These are phyloP conservation scores for Stenurella melanura DNA, from an alignment of 2,888 invertebrate genomes.

Conservation along the genomic window DNA sequence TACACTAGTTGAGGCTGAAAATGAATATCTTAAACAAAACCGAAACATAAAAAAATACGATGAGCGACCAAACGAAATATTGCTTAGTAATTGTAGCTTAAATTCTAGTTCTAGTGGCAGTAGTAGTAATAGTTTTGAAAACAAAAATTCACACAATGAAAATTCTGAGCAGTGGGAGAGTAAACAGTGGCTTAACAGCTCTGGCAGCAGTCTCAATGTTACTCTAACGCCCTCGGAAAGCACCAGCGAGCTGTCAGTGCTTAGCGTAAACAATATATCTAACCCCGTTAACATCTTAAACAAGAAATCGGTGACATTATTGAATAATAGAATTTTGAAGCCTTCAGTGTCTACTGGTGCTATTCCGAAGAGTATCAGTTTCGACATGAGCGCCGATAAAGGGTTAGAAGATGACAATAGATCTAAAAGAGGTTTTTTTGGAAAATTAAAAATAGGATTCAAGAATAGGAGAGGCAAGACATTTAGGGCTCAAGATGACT, in stretches of 20 bases:
- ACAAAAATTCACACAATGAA: constrained; percentile 62
- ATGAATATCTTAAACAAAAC: constrained; percentile 50
- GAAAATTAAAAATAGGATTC: constrained; percentile 82
- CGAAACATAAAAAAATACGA: constrained; percentile 56
- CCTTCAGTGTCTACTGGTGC: constrained; percentile 83
- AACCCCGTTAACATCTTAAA: constrained; percentile 52
- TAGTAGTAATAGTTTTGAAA: constrained; percentile 73
- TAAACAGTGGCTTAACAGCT: constrained; percentile 69
- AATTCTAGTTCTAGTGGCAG: constrained; percentile 75
- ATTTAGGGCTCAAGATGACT: constrained; percentile 69
- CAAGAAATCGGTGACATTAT: constrained; percentile 48
- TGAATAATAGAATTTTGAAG: constrained; percentile 66
- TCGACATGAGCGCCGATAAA: constrained; percentile 91
- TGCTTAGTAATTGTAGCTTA: constrained; percentile 76
- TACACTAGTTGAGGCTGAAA: constrained; percentile 41
- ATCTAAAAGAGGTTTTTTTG: constrained; percentile 82
- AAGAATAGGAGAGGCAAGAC: constrained; percentile 78
- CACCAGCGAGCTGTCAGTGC: constrained; percentile 67
- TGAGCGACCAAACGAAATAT: constrained; percentile 69
- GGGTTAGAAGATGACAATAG: constrained; percentile 77
- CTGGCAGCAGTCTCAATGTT: constrained; percentile 69
- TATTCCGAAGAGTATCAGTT: constrained; percentile 94
- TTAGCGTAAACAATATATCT: constrained; percentile 62
- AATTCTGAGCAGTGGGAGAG: constrained; percentile 67
- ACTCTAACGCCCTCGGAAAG: constrained; percentile 69